Conservation (phyloP, 2,113 vertebrate species). For the Sceloporus tristichus region DNA sequence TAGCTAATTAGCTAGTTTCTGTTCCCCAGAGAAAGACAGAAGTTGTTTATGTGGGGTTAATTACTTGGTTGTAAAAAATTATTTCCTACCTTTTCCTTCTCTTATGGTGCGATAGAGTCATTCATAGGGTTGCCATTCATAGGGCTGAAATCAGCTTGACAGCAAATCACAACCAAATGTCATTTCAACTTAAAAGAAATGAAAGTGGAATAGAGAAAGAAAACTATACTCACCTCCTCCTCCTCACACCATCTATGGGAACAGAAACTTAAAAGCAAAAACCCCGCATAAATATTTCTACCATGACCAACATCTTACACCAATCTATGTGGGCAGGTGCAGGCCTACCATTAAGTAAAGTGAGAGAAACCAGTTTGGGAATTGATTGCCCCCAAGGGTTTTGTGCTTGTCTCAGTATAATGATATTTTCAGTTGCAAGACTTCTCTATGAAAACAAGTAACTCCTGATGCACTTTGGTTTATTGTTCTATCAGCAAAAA, state of each 20-base stretch:
- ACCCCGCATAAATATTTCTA: too few relatives aligned
- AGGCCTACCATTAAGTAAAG: too few relatives aligned
- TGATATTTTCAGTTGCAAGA: constrained; percentile 42
- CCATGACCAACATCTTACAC: too few relatives aligned
- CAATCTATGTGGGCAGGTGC: too few relatives aligned
- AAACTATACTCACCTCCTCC: background rate
- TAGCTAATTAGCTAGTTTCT: too few relatives aligned
- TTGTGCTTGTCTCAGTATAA: constrained; percentile 48
- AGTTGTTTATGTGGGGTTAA: background rate
- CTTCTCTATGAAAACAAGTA: constrained; percentile 46
- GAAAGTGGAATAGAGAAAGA: background rate
- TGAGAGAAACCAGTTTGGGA: background rate
- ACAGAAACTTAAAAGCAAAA: too few relatives aligned
- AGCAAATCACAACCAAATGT: too few relatives aligned
- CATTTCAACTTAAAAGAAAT: background rate
- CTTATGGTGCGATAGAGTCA: background rate
- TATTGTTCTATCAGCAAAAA: constrained; percentile 57
- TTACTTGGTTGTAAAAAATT: too few relatives aligned
- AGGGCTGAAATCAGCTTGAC: too few relatives aligned
- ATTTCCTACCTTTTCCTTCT: background rate
- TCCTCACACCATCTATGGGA: background rate
- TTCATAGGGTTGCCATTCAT: too few relatives aligned
- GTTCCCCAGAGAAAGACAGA: too few relatives aligned
- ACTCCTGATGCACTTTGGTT: constrained; percentile 52
- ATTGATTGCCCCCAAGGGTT: constrained; percentile 55